phyloP scores from a whole-genome alignment of 2,888 invertebrate species.

The Ennomos fuscantarius region DNA sequence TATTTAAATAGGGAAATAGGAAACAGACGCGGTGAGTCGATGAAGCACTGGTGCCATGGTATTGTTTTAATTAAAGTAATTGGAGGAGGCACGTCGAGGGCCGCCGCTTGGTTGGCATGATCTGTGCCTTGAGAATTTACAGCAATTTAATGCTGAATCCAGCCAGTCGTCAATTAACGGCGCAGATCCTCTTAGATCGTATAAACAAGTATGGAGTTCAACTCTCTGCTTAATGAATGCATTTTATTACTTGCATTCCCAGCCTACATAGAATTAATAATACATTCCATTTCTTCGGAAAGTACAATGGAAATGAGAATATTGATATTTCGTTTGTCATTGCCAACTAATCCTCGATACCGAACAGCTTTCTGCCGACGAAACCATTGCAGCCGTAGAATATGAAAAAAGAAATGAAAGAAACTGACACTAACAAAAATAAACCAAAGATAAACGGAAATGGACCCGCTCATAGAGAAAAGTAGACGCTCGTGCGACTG shows the following conservation, averaged over 20 bases:
- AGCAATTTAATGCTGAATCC: slow-evolving; percentile 79
- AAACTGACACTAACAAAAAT: slow-evolving; percentile 73
- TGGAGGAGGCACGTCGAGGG: slow-evolving; percentile 82
- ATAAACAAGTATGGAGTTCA: slow-evolving; percentile 37
- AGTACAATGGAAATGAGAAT: slow-evolving; percentile 28
- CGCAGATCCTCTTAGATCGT: slow-evolving; percentile 61
- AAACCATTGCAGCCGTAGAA: slow-evolving; percentile 70
- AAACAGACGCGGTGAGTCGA: slow-evolving; percentile 82
- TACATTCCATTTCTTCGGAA: slow-evolving; percentile 25
- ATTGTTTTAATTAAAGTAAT: slow-evolving; percentile 86
- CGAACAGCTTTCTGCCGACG: slow-evolving; percentile 52
- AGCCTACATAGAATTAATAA: slow-evolving; percentile 12
- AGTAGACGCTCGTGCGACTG: slow-evolving; percentile 70
- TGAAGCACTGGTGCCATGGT: slow-evolving; percentile 80
- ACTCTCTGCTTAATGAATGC: slow-evolving; percentile 30
- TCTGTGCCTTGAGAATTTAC: slow-evolving; percentile 84
- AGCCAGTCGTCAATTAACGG: slow-evolving; percentile 78
- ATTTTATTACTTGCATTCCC: slow-evolving; percentile 18
- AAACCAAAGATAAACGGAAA: slow-evolving; percentile 80
- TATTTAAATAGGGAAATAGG: slow-evolving; percentile 85
- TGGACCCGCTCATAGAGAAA: slow-evolving; percentile 79
- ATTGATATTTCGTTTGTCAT: slow-evolving; percentile 37
- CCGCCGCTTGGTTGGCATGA: slow-evolving; percentile 77
- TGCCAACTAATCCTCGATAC: slow-evolving; percentile 44
- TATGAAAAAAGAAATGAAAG: slow-evolving; percentile 73